Conservation (phyloP, 2,797 vertebrate genomes). For the Onychomys arenicola region DNA sequence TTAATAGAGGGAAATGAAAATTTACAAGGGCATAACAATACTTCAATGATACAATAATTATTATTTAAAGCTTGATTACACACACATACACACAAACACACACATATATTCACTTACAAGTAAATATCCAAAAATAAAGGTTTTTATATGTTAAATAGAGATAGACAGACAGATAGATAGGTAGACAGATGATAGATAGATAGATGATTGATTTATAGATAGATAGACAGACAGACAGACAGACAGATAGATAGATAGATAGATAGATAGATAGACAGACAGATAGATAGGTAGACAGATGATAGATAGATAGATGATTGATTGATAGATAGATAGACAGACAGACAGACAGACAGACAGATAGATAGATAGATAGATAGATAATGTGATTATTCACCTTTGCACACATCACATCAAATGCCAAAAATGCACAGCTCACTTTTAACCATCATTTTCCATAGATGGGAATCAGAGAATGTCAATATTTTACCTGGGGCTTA, state of each 20-base stretch:
- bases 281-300: too few relatives aligned
- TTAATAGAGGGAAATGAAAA: background rate
- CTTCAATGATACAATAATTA: background rate
- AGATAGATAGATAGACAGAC: too few relatives aligned
- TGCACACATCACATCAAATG: background rate
- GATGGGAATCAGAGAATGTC: background rate
- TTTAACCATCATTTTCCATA: background rate
- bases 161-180: too few relatives aligned
- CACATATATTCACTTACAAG: background rate
- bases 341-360: too few relatives aligned
- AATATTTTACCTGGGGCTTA: background rate
- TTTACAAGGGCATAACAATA: background rate
- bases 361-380: too few relatives aligned
- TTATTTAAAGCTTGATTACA: background rate
- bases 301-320: too few relatives aligned
- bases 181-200: too few relatives aligned
- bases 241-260: too few relatives aligned
- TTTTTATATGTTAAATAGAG: background rate
- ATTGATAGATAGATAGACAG: background rate
- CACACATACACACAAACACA: background rate
- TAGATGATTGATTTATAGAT: too few relatives aligned
- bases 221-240: too few relatives aligned
- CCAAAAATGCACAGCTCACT: background rate
- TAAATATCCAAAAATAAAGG: background rate
- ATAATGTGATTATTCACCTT: too few relatives aligned